These are phyloP conservation scores for Cheiracanthium punctorium DNA, from an alignment of 2,888 invertebrate species.

Conservation along the genomic window DNA sequence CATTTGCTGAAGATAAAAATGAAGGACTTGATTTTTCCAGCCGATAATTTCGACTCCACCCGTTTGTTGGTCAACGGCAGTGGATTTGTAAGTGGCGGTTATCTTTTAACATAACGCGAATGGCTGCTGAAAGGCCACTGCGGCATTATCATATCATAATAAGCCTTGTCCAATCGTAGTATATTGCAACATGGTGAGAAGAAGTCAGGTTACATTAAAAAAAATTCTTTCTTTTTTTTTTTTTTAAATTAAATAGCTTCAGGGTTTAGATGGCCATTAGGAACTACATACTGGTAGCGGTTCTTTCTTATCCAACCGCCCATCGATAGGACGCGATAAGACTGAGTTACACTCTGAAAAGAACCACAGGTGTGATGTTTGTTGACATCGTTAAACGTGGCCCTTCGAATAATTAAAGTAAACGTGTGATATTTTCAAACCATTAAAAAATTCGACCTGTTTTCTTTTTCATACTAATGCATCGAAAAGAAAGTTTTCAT, in stretches of 20 bases:
- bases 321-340: neutral
- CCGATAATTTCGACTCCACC: neutral
- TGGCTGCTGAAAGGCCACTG: neutral
- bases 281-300: neutral
- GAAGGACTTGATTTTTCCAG: too few relatives aligned
- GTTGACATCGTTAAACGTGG: too few relatives aligned
- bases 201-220: neutral
- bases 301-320: neutral
- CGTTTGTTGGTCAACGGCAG: neutral
- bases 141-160: neutral
- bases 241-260: neutral
- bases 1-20: too few relatives aligned
- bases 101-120: neutral
- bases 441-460: too few relatives aligned
- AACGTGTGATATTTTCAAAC: too few relatives aligned
- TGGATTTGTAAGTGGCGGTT: too few relatives aligned
- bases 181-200: neutral
- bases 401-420: too few relatives aligned
- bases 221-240: too few relatives aligned
- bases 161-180: neutral
- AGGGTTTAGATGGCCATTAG: neutral
- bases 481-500: too few relatives aligned
- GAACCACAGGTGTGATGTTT: neutral
- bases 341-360: neutral
- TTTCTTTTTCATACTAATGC: too few relatives aligned